Evolutionary conservation across 2,888 invertebrate species (phyloP).

Genomic region (Tenthredo mesomela): DNA sequence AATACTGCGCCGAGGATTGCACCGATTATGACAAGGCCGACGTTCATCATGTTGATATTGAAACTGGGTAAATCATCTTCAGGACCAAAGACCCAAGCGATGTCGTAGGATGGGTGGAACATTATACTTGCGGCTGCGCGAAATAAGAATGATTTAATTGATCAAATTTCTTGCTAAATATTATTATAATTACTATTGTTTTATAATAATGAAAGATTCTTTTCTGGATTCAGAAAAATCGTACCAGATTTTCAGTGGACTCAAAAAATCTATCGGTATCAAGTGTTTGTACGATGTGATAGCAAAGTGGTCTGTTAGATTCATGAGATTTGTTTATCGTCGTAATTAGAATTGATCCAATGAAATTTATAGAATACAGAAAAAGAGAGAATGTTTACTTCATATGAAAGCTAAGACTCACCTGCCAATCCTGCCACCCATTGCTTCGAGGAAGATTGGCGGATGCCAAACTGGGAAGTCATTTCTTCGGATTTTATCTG

Average conservation of each 20-base stretch:
- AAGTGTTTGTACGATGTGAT: neutral
- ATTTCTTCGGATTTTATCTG: slow-evolving; percentile 8
- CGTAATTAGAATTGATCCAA: neutral
- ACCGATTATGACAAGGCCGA: neutral
- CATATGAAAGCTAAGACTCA: neutral
- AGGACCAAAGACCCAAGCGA: neutral
- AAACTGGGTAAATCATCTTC: neutral
- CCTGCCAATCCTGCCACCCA: slow-evolving; percentile 3
- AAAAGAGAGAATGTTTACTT: neutral
- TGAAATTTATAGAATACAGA: neutral
- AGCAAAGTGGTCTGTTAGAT: neutral
- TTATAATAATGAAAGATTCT: neutral
- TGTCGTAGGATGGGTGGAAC: neutral
- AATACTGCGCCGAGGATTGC: neutral
- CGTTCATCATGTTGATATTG: neutral
- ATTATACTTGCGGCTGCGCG: neutral
- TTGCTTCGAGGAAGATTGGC: slow-evolving; percentile 13
- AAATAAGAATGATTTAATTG: neutral
- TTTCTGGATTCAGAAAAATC: neutral
- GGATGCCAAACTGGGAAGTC: neutral
- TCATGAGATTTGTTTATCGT: neutral
- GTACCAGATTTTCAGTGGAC: neutral
- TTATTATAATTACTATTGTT: neutral
- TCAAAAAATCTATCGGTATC: neutral
- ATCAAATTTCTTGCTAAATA: neutral